These are phyloP conservation scores for Tachyglossus aculeatus DNA, from an alignment of 2,797 vertebrate species.

Conservation along the genomic window DNA sequence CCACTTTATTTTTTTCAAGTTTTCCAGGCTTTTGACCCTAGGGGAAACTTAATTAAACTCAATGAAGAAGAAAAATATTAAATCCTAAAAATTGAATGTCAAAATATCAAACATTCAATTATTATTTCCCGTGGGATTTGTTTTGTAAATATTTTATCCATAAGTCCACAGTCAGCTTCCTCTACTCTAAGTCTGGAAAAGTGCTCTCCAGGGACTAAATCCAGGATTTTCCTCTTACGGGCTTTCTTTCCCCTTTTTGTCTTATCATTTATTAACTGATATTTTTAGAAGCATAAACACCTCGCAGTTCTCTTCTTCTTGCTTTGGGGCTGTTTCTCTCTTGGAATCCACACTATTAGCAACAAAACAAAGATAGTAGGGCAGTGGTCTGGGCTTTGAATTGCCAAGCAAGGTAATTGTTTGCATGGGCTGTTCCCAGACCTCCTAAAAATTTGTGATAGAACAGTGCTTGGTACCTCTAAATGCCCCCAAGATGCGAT, in stretches of 20 bases:
- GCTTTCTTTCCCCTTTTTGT: conserved; percentile 3
- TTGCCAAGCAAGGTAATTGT: background rate
- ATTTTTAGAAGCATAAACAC: conserved; percentile 19
- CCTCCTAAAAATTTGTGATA: background rate
- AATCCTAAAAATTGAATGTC: conserved; percentile 67
- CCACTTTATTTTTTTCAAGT: conserved; percentile 51
- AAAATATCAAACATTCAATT: conserved; percentile 68
- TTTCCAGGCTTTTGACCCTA: conserved; percentile 42
- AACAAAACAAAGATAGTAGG: conserved; percentile 2
- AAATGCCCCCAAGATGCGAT: background rate
- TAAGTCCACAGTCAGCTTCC: conserved; percentile 5
- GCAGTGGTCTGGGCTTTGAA: background rate
- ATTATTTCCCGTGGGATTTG: conserved; percentile 48
- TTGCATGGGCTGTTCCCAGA: background rate
- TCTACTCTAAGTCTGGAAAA: conserved; percentile 17
- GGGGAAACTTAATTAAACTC: conserved; percentile 69
- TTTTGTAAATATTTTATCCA: conserved; percentile 64
- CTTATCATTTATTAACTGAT: conserved; percentile 56
- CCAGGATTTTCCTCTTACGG: background rate
- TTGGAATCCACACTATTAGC: conserved; percentile 18
- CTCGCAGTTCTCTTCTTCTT: background rate
- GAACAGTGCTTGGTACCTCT: background rate
- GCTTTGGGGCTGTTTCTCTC: conserved; percentile 1
- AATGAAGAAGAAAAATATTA: conserved; percentile 67
- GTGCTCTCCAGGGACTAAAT: conserved; percentile 19